These are phyloP conservation scores for Theristus sp. DNA, from an alignment of 2,888 invertebrate genomes.

Conservation along the genomic window DNA sequence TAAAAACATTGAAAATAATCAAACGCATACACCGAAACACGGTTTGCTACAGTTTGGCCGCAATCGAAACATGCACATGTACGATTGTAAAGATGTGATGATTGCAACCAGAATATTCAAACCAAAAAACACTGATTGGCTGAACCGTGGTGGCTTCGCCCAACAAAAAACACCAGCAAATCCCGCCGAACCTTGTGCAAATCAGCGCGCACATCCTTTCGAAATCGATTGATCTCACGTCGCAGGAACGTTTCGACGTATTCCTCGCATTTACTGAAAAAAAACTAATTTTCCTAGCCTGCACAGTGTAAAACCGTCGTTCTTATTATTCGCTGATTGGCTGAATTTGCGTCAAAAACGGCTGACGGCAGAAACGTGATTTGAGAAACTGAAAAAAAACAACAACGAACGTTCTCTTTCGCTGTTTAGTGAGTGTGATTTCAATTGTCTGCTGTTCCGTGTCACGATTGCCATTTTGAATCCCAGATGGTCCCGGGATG, in stretches of 20 bases:
- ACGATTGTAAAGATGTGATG: no score
- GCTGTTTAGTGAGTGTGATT: background rate
- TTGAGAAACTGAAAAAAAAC: background rate
- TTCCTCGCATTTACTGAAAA: slow-evolving; percentile 1
- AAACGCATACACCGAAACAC: background rate
- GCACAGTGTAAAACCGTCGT: no score
- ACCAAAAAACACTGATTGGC: no score
- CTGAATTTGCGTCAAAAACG: no score
- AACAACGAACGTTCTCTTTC: background rate
- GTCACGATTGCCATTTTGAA: background rate
- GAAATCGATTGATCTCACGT: background rate
- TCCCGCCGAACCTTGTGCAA: background rate
- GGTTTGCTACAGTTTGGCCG: no score
- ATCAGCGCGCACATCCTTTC: background rate
- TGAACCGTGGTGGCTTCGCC: no score
- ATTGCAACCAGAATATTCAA: no score
- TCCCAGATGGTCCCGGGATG: no score
- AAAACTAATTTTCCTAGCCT: no score
- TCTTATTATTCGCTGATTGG: no score
- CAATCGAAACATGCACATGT: no score
- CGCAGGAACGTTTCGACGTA: background rate
- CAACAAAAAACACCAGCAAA: background rate
- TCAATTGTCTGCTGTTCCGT: background rate
- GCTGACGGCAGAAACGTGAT: background rate
- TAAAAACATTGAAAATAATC: no score